Base-by-base conservation (phyloP, 35 echinoderm and acorn worm genomes). In the Chiridota heheva region DNA sequence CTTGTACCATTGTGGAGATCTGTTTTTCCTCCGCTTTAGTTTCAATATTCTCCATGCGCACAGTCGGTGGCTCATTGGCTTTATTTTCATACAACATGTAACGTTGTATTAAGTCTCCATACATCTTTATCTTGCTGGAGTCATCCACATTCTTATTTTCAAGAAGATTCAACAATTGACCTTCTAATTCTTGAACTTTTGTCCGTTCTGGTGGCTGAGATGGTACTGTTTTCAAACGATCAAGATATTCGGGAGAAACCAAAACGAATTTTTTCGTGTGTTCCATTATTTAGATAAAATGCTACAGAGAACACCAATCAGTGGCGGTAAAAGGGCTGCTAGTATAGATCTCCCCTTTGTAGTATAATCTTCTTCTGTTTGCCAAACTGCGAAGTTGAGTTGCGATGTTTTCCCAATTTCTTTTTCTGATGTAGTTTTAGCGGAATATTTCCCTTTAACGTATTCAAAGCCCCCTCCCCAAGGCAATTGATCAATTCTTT, bases 201-300 rank as follows among this genome's bases (percentile, higher is more conserved):
- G 74, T 60, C 40, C 22, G 20, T 60, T 78, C 74, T 5, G 51
- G 49, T 6, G 56, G 26, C 40, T 40, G 74, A n/a, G n/a, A n/a
- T n/a, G n/a, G n/a, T n/a, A 1, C 44, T 4, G 2, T 18, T 17
- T 56, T 36, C 44, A 60, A 27, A 17, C 74, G 74, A 6, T 59
- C 35, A 12, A 78, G 31, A 58, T 37, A 58, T 3, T 78, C 53
- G 2, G 75, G 55, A 7, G 75, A 62, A 5, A 61, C 51, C 18
- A 78, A 20, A 3, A 78, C 56, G 12, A 78, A 17, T n/a, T 58
- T 78, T 37, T 78, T 60, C n/a, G 75, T 78, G n/a, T 78, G 49
- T 8, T 61, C 36, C 75, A 78, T 61, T 13, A 2, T 27, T 62
- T 78, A 6, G 62, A 78, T 41, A 60, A 27, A 4, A 78, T 35